Percentiles rank a stretch among this genome's conserved stretches.
Conservation (phyloP, 2,797 vertebrate species). For the Bradypodion pumilum region DNA sequence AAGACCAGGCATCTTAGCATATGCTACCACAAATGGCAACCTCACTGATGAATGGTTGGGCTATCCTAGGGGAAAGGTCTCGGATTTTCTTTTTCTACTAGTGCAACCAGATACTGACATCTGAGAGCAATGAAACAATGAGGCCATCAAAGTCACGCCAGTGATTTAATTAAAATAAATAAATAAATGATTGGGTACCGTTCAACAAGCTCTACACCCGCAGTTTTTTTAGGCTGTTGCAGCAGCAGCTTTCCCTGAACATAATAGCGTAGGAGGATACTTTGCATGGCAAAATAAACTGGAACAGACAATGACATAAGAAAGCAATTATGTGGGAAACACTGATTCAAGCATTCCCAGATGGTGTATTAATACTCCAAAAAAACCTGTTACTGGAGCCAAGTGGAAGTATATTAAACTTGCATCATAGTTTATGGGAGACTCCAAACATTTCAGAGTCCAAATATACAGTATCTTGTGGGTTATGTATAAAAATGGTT, state of each 20-base stretch:
- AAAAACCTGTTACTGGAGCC: slow-evolving; percentile 60
- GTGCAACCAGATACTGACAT: not conserved
- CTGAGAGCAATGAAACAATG: slow-evolving; percentile 9
- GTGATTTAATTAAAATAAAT: slow-evolving; percentile 3
- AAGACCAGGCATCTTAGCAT: not conserved
- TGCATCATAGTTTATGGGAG: slow-evolving; percentile 62
- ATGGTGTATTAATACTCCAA: slow-evolving; percentile 65
- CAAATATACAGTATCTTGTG: slow-evolving; percentile 14
- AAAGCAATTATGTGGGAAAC: slow-evolving; percentile 70
- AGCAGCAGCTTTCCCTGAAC: slow-evolving; percentile 20
- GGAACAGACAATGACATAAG: slow-evolving; percentile 61
- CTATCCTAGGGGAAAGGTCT: not conserved
- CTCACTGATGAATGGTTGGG: not conserved
- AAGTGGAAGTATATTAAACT: slow-evolving; percentile 58
- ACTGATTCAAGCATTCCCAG: slow-evolving; percentile 65
- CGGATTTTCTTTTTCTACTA: not conserved
- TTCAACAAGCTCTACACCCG: slow-evolving; percentile 18
- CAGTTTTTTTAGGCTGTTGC: slow-evolving; percentile 2
- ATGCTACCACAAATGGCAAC: not conserved
- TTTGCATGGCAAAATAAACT: slow-evolving; percentile 45
- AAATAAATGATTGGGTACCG: not conserved
- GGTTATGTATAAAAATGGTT: slow-evolving; percentile 14
- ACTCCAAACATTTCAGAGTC: slow-evolving; percentile 33
- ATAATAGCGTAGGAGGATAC: slow-evolving; percentile 30
- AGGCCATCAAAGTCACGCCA: not conserved